Evolutionary conservation across 2,797 vertebrate genomes (phyloP).

Genomic region (Pogonophryne albipinna): DNA sequence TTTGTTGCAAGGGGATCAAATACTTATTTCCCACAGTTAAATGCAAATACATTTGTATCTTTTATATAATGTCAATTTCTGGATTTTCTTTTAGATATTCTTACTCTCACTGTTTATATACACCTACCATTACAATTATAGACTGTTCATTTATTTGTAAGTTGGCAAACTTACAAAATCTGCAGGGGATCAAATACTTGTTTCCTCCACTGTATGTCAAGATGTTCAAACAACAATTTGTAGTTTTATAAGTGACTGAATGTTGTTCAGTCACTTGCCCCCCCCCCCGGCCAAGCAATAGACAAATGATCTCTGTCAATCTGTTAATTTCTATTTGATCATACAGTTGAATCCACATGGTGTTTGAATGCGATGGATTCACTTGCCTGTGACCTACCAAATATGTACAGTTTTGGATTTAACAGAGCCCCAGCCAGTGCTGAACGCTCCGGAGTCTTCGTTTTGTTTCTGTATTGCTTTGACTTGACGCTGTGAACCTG

Average conservation of each 20-base stretch:
- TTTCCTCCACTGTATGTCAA: neutral
- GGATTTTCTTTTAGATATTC: too few species aligned
- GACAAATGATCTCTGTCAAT: neutral
- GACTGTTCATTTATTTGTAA: too few species aligned
- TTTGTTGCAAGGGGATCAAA: too few species aligned
- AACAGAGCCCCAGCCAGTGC: neutral
- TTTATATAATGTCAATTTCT: too few species aligned
- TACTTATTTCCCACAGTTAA: too few species aligned
- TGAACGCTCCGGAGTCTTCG: slow-evolving; percentile 23
- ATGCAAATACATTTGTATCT: too few species aligned
- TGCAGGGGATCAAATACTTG: too few species aligned
- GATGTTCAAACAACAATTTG: neutral
- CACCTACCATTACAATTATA: too few species aligned
- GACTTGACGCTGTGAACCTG: slow-evolving; percentile 89
- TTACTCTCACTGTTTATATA: too few species aligned
- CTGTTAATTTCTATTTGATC: neutral
- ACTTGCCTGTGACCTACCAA: neutral
- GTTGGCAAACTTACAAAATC: too few species aligned
- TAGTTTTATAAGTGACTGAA: neutral
- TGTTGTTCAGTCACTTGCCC: too few species aligned
- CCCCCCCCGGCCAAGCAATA: too few species aligned
- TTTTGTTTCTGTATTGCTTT: slow-evolving; percentile 52
- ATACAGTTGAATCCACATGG: neutral
- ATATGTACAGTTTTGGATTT: neutral
- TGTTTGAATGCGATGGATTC: slow-evolving; percentile 9